Conservation (phyloP, 2,113 vertebrate species). For the Ondatra zibethicus region DNA sequence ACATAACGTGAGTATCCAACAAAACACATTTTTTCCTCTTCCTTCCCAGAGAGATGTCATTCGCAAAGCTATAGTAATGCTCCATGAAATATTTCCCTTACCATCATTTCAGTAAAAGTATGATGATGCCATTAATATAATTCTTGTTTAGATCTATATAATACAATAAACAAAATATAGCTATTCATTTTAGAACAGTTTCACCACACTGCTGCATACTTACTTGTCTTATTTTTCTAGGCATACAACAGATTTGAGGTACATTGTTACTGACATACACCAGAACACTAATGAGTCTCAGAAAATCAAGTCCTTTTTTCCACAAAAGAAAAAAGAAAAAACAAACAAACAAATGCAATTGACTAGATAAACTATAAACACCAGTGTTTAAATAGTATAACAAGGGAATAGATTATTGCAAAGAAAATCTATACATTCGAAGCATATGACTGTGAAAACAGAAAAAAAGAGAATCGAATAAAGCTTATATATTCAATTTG, state of each 20-base stretch:
- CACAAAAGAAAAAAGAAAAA: neutral
- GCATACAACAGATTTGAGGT: rapidly evolving
- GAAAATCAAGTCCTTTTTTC: neutral
- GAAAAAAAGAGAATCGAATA: neutral
- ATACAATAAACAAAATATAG: neutral
- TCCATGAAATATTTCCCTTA: neutral
- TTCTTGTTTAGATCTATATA: neutral
- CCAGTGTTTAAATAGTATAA: neutral
- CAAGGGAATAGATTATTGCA: neutral
- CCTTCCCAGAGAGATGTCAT: neutral
- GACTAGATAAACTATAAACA: neutral
- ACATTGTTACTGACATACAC: neutral
- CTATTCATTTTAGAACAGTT: neutral
- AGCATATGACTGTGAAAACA: neutral
- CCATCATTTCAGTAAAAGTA: neutral
- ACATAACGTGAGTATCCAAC: neutral
- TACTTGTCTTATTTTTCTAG: neutral
- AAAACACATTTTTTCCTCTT: neutral
- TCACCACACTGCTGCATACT: neutral
- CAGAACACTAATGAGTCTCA: neutral
- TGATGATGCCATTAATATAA: neutral
- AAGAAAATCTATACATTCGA: slow-evolving; percentile 6
- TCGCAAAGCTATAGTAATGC: neutral
- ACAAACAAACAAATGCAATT: neutral
- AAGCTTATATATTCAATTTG: neutral